Evolutionary conservation across 2,113 vertebrate genomes (phyloP), one percentile per base, ranked within the genome.

Genomic region (Atrichornis clamosus): DNA sequence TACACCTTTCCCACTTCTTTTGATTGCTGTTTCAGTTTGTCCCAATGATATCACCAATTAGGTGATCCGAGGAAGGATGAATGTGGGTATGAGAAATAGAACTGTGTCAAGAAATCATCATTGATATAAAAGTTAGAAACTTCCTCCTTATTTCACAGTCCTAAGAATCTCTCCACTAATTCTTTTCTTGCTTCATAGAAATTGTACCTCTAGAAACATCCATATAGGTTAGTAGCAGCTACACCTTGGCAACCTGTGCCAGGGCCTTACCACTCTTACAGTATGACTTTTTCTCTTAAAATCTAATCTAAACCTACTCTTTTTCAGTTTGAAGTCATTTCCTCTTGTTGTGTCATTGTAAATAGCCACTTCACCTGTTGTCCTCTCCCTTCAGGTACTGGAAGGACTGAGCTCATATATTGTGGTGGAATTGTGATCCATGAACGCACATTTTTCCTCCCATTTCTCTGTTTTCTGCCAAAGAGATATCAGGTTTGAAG

Each of bases 161-260:
- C 9, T 62, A 39, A 33, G 22, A 56, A 35, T 56, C 1, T n/a
- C 11, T 75, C 12, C 20, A 10, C 4, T 46, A 7, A 56, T 37
- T 19, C 2, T 70, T 46, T 59, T 39, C 15, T 52, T 68, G 1
- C 9, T 94, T 76, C 13, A 23, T 14, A 44, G 24, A 64, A 78
- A 75, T 27, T 15, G 1, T 70, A 12, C 78, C 81, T 92, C 18
- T 60, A 19, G 32, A 75, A 80, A 68, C 2, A 50, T 12, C 10
- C 4, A 10, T 5, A 5, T 30, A n/a, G 8, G 7, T 2, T 52
- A 42, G 9, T 10, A 19, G 16, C 8, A 64, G 21, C 3, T 28
- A 55, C 18, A n/a, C n/a, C 28, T 53, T 5, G 9, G 13, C 1
- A 46, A 3, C 13, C 5, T 24, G 28, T 68, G 11, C 5, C 16